Evolutionary conservation across 1,140 invertebrate species (phyloP).

Genomic region (Neuroterus valhalla): DNA sequence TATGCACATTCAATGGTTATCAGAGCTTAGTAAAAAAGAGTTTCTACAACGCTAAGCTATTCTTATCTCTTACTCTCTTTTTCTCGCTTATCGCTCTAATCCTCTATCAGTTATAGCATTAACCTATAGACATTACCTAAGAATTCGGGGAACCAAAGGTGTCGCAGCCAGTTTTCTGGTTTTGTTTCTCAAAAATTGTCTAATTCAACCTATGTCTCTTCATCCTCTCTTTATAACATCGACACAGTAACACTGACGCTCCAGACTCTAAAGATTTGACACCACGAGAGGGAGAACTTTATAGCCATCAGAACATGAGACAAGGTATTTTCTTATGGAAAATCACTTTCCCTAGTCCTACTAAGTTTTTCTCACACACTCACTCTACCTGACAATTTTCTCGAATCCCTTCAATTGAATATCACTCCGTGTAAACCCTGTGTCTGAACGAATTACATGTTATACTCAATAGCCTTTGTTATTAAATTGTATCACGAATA

Average conservation of each 20-base stretch:
- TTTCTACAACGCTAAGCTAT: conserved; percentile 62
- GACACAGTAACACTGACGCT: conserved; percentile 26
- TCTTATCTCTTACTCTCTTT: conserved; percentile 52
- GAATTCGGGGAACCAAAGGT: conserved; percentile 32
- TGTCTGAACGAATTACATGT: conserved; percentile 56
- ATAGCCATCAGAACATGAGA: conserved; percentile 14
- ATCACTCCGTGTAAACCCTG: conserved; percentile 49
- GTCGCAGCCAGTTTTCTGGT: conserved; percentile 21
- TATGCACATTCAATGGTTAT: conserved; percentile 58
- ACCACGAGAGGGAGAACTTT: neutral
- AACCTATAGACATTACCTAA: conserved; percentile 41
- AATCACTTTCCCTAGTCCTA: conserved; percentile 1
- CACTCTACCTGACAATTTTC: neutral
- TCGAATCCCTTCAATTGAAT: neutral
- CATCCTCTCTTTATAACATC: conserved; percentile 28
- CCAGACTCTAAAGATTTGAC: too few relatives aligned
- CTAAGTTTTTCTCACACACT: conserved; percentile 4
- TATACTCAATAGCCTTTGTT: conserved; percentile 35
- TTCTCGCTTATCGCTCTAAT: conserved; percentile 21
- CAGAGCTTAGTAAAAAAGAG: conserved; percentile 57
- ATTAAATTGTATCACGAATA: conserved; percentile 11
- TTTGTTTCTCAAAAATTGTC: conserved; percentile 34
- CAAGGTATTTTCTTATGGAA: conserved; percentile 16
- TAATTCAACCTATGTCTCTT: conserved; percentile 29
- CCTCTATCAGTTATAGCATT: conserved; percentile 31